Conservation (phyloP, 2,888 invertebrate genomes). For the Folsomia manolachei region DNA sequence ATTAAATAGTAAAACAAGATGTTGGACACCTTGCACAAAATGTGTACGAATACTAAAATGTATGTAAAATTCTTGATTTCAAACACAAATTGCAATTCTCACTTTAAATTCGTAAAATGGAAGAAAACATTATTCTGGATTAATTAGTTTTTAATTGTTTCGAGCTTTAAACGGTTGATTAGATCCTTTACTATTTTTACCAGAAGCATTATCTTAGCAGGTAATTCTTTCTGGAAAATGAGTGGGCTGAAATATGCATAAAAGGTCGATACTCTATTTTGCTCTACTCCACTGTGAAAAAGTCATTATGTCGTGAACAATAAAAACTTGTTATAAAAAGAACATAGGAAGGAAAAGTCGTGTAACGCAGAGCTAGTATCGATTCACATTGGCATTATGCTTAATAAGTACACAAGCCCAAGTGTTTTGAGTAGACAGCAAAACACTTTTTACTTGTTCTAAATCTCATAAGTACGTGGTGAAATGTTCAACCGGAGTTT, state of each 20-base stretch:
- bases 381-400: neutral
- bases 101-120: too few species aligned
- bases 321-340: neutral
- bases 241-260: neutral
- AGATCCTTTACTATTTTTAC: too few species aligned
- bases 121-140: neutral
- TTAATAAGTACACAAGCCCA: neutral
- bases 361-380: neutral
- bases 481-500: neutral
- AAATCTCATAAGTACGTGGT: too few species aligned
- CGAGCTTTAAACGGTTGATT: neutral
- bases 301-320: neutral
- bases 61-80: too few species aligned
- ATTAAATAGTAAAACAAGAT: too few species aligned
- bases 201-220: neutral
- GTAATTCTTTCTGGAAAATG: too few species aligned
- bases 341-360: neutral
- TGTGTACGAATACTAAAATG: too few species aligned
- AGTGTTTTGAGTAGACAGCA: neutral
- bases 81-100: too few species aligned
- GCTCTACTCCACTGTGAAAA: neutral
- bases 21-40: too few species aligned
- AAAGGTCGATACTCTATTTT: too few species aligned
- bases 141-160: conserved; percentile 6
- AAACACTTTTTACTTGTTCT: neutral